These are phyloP conservation scores for Furnarius figulus DNA, from an alignment of 2,113 vertebrate genomes.

Conservation along the genomic window DNA sequence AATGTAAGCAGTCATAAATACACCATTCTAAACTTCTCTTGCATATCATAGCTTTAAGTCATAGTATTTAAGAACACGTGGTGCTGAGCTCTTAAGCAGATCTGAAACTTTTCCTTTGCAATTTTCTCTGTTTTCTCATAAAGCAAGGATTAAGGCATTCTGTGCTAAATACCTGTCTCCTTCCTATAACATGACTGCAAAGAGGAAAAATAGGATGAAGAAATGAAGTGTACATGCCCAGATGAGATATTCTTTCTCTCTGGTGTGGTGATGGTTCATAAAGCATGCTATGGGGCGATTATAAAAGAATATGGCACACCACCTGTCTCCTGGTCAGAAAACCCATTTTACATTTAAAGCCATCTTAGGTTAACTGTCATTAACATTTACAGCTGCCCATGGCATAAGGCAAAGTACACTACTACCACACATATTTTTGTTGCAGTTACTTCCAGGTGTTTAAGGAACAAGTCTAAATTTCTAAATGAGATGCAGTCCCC, in stretches of 20 bases:
- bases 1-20: conserved; percentile 16
- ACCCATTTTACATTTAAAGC: conserved; percentile 6
- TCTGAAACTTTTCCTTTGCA: conserved; percentile 8
- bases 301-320: conserved; percentile 40
- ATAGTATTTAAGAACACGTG: conserved; percentile 15
- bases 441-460: background rate
- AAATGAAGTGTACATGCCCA: conserved; percentile 28
- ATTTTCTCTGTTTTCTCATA: conserved; percentile 25
- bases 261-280: conserved; percentile 18
- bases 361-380: conserved; percentile 21
- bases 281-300: conserved; percentile 43
- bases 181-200: background rate
- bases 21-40: background rate
- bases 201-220: conserved; percentile 17
- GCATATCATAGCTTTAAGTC: background rate
- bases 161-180: background rate
- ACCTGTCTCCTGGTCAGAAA: conserved; percentile 52
- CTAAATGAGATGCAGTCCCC: background rate
- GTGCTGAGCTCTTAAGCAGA: conserved; percentile 1
- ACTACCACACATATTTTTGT: background rate
- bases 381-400: conserved; percentile 33
- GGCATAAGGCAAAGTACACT: background rate
- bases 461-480: conserved; percentile 4
- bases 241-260: conserved; percentile 25
- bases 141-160: conserved; percentile 31